Percentiles rank a stretch among this genome's conserved stretches.
phyloP scores from a whole-genome alignment of 2,888 invertebrate species.

The Caenorhabditis wallacei region DNA sequence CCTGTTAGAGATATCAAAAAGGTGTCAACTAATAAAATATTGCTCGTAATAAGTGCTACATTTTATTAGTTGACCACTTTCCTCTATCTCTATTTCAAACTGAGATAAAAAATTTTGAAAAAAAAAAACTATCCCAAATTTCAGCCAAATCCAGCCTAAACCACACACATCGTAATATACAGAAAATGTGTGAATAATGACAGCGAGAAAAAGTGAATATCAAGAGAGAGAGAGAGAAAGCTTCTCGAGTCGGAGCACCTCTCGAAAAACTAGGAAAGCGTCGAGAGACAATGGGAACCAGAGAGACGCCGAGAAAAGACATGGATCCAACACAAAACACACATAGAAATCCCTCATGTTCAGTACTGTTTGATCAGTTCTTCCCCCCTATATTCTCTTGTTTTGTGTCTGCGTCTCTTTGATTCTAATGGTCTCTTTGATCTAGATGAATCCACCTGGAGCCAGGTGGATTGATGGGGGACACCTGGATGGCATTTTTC shows the following conservation, averaged over 20 bases:
- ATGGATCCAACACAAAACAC: slow-evolving; percentile 29
- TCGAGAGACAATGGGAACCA: slow-evolving; percentile 5
- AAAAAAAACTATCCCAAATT: too few relatives aligned
- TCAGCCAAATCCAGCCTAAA: not conserved
- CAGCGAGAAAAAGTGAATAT: slow-evolving; percentile 12
- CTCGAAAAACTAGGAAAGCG: slow-evolving; percentile 18
- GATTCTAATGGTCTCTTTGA: not conserved
- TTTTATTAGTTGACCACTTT: too few relatives aligned
- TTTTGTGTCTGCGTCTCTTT: slow-evolving; percentile 15
- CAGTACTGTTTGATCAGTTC: slow-evolving; percentile 59
- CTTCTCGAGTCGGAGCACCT: slow-evolving; percentile 9
- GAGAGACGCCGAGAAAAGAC: slow-evolving; percentile 20
- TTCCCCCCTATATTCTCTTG: not conserved
- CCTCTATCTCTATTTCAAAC: too few relatives aligned
- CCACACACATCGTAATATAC: slow-evolving; percentile 9
- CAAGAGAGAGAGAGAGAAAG: not conserved
- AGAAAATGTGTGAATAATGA: slow-evolving; percentile 29
- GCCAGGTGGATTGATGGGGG: slow-evolving; percentile 22
- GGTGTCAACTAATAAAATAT: too few relatives aligned
- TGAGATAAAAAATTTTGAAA: too few relatives aligned
- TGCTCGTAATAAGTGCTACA: too few relatives aligned
- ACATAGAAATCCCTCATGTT: slow-evolving; percentile 30
- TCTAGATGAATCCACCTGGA: slow-evolving; percentile 2
- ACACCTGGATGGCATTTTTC: not conserved
- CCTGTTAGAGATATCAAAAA: too few relatives aligned